A percentile compares a stretch with the other conserved stretches of the same genome.
Conservation (phyloP, 2,113 vertebrate genomes). For the Clupea harengus region DNA sequence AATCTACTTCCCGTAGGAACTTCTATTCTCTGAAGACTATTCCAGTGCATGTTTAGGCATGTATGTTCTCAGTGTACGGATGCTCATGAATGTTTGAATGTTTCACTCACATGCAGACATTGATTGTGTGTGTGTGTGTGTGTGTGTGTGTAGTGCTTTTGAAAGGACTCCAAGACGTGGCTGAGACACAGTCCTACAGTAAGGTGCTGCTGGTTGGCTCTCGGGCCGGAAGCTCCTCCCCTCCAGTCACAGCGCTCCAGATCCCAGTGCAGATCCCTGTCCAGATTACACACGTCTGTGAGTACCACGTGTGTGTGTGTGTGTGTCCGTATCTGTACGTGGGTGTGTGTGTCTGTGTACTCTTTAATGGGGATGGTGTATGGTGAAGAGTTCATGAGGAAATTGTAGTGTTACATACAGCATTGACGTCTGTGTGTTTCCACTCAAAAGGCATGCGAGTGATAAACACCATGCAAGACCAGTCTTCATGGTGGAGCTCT, state of each 20-base stretch:
- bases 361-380: not conserved
- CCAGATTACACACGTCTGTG: constrained; percentile 96
- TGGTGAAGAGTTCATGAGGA: too few species aligned
- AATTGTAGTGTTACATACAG: not conserved
- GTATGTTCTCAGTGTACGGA: not conserved
- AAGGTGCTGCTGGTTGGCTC: constrained; percentile 73
- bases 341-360: not conserved
- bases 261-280: constrained; percentile 86
- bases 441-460: too few species aligned
- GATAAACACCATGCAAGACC: too few species aligned
- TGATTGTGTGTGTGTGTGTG: constrained; percentile 21
- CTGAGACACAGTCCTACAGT: constrained; percentile 78
- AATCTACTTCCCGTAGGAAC: not conserved
- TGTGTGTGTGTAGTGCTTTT: constrained; percentile 79
- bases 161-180: constrained; percentile 92
- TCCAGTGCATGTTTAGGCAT: not conserved
- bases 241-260: constrained; percentile 85
- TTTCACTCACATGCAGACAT: not conserved
- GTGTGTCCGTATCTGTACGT: not conserved
- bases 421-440: not conserved
- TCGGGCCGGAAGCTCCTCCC: constrained; percentile 67
- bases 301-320: constrained; percentile 57
- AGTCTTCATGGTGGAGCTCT: too few species aligned
- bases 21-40: not conserved
- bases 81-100: not conserved